Percentiles rank a stretch among this genome's conserved stretches.
Evolutionary conservation across 2,797 vertebrate genomes (phyloP).

Genomic region (Esox masquinongy): DNA sequence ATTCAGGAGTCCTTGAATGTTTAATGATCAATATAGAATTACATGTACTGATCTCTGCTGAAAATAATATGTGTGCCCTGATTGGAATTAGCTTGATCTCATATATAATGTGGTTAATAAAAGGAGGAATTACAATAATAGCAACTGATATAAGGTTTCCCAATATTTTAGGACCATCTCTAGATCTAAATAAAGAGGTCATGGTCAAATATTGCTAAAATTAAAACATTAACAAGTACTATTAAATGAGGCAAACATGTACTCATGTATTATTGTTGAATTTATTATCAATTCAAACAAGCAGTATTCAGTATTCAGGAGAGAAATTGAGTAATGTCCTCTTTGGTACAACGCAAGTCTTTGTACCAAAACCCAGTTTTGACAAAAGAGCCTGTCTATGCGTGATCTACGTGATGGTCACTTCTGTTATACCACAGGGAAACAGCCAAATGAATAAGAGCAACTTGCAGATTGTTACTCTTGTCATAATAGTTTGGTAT

Average conservation of each 20-base stretch:
- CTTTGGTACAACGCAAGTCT: slow-evolving; percentile 5
- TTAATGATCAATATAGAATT: neutral
- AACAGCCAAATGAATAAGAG: slow-evolving; percentile 30
- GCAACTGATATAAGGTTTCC: neutral
- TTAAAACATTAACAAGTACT: slow-evolving; percentile 12
- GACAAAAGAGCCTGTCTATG: slow-evolving; percentile 31
- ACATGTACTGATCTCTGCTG: slow-evolving; percentile 1
- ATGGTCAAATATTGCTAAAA: slow-evolving; percentile 24
- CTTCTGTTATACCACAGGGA: slow-evolving; percentile 21
- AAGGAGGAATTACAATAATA: slow-evolving; percentile 27
- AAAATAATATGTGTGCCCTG: slow-evolving; percentile 1
- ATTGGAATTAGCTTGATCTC: slow-evolving; percentile 22
- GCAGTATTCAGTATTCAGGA: slow-evolving; percentile 26
- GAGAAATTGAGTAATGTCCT: slow-evolving; percentile 22
- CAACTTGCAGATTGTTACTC: slow-evolving; percentile 21
- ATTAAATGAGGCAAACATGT: slow-evolving; percentile 33
- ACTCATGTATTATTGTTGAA: slow-evolving; percentile 21
- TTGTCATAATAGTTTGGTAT: slow-evolving; percentile 37
- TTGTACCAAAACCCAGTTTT: slow-evolving; percentile 18
- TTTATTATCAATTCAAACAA: slow-evolving; percentile 23
- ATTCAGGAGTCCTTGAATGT: neutral
- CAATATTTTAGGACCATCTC: neutral
- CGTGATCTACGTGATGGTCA: slow-evolving; percentile 16
- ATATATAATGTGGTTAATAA: slow-evolving; percentile 36
- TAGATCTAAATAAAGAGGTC: slow-evolving; percentile 11